phyloP scores from a whole-genome alignment of 2,888 invertebrate species.

The Lochmaea crataegi region DNA sequence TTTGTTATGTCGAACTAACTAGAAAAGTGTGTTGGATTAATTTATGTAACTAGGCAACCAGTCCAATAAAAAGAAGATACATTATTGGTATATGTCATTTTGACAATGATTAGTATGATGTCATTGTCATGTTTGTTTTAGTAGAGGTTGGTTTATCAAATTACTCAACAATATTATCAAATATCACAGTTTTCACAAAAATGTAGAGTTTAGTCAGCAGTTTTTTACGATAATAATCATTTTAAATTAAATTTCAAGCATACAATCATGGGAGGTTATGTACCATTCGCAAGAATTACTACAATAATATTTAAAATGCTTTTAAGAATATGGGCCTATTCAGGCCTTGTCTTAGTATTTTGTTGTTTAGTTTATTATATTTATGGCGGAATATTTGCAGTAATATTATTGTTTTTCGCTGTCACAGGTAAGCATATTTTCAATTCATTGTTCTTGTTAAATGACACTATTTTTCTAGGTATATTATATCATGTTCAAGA shows the following conservation, averaged over 20 bases:
- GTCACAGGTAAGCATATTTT: conserved; percentile 72
- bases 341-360: conserved; percentile 77
- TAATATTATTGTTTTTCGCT: conserved; percentile 76
- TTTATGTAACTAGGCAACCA: not conserved
- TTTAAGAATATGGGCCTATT: conserved; percentile 82
- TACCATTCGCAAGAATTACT: conserved; percentile 62
- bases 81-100: not conserved
- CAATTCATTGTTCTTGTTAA: conserved; percentile 6
- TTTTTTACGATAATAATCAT: not conserved
- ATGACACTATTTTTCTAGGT: conserved; percentile 68
- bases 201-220: not conserved
- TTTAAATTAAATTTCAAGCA: conserved; percentile 20
- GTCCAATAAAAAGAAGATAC: not conserved
- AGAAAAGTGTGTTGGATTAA: too few species aligned
- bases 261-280: conserved; percentile 61
- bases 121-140: conserved; percentile 19
- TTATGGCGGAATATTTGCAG: conserved; percentile 81
- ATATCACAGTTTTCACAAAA: not conserved
- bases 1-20: too few species aligned
- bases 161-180: not conserved
- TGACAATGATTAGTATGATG: not conserved
- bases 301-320: conserved; percentile 68
- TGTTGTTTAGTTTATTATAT: conserved; percentile 86
- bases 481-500: conserved; percentile 89
- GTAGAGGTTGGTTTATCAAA: not conserved